Evolutionary conservation across 2,797 vertebrate genomes (phyloP).

Genomic region (Threskiornis aethiopicus): DNA sequence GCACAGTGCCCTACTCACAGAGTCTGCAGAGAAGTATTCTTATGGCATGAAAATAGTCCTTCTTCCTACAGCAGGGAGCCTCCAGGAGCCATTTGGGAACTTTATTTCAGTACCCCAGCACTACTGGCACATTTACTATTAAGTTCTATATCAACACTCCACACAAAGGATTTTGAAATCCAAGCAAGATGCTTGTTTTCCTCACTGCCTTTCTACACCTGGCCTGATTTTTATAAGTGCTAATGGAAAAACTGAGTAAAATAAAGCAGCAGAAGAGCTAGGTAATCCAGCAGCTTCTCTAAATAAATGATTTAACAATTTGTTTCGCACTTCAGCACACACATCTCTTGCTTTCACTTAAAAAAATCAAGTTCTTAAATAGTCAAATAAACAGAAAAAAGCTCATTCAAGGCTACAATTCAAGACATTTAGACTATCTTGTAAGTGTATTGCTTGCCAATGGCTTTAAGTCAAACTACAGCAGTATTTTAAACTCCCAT

Average conservation of each 20-base stretch:
- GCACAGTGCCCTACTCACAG: background rate
- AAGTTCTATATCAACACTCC: background rate
- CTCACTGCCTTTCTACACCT: background rate
- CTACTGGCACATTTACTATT: background rate
- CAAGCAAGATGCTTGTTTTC: background rate
- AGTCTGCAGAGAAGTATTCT: background rate
- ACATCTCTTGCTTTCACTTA: background rate
- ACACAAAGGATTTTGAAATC: background rate
- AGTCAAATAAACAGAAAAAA: background rate
- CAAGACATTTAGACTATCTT: background rate
- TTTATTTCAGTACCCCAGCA: background rate
- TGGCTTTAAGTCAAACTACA: conserved; percentile 11
- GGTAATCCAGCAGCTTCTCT: background rate
- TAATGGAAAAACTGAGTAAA: background rate
- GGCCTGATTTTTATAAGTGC: background rate
- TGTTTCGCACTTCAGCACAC: background rate
- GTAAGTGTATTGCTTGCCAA: background rate
- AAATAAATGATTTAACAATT: background rate
- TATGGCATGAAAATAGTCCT: background rate
- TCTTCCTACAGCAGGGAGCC: background rate
- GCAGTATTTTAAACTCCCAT: conserved; percentile 36
- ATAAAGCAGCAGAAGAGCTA: background rate
- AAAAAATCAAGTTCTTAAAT: background rate
- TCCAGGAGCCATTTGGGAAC: background rate
- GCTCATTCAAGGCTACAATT: background rate